phyloP scores from a whole-genome alignment of 2,888 invertebrate genomes.

The Nebria salina region DNA sequence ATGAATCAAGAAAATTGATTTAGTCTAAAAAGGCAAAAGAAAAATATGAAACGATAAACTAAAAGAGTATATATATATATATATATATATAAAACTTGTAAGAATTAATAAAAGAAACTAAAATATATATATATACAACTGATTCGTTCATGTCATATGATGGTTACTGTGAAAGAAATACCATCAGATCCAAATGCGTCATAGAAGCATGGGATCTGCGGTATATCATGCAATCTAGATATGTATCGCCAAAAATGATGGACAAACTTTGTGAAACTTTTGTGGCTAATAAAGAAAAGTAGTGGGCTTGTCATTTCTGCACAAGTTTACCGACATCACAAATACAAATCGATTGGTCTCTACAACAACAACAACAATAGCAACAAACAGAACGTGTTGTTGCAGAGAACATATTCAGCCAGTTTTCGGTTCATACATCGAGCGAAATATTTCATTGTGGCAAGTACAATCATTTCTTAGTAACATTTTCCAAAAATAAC shows the following conservation, averaged over 20 bases:
- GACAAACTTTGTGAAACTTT: conserved; percentile 30
- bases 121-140: not conserved
- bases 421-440: not conserved
- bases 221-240: conserved; percentile 35
- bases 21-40: not conserved
- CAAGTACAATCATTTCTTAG: not conserved
- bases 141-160: conserved; percentile 38
- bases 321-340: conserved; percentile 1
- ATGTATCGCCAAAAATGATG: conserved; percentile 35
- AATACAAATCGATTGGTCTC: not conserved
- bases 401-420: not conserved
- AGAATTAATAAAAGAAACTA: not conserved
- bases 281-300: conserved; percentile 6
- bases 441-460: not conserved
- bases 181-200: conserved; percentile 25
- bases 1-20: not conserved
- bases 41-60: not conserved
- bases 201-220: conserved; percentile 31
- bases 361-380: not conserved
- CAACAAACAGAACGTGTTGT: not conserved
- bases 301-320: not conserved
- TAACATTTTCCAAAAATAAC: too few relatives aligned
- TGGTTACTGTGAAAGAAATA: conserved; percentile 29
- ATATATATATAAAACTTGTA: not conserved
- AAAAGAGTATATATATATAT: not conserved